These are phyloP conservation scores for Cossypha dichroa DNA, from an alignment of 2,797 vertebrate species.

Conservation along the genomic window DNA sequence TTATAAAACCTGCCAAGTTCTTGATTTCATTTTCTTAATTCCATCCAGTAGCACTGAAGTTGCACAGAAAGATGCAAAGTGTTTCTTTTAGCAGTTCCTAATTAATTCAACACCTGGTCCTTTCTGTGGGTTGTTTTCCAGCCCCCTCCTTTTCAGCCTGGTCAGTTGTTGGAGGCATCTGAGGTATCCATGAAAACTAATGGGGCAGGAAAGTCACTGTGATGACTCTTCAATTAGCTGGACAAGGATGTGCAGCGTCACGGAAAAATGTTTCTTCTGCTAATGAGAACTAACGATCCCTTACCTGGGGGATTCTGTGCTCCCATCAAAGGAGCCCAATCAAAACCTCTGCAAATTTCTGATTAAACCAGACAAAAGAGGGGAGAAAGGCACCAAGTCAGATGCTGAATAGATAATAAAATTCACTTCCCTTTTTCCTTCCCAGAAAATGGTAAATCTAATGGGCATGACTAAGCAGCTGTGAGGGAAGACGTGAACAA, in stretches of 20 bases:
- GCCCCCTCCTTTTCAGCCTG: neutral
- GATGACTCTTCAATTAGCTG: constrained; percentile 39
- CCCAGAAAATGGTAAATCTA: constrained; percentile 30
- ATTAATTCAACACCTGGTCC: neutral
- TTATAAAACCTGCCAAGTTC: constrained; percentile 1
- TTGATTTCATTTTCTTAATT: constrained; percentile 31
- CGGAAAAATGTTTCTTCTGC: constrained; percentile 6
- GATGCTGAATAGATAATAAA: constrained; percentile 35
- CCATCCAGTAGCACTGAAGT: neutral
- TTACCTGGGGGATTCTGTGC: constrained; percentile 22
- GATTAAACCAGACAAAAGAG: constrained; percentile 25
- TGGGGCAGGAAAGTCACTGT: neutral
- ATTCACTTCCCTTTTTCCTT: neutral
- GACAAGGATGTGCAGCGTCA: neutral
- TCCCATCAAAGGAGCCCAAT: constrained; percentile 44
- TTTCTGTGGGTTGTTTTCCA: neutral
- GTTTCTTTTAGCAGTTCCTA: neutral
- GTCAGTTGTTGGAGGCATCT: neutral
- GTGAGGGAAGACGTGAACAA: constrained; percentile 21
- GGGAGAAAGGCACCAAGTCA: neutral
- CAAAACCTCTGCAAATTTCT: constrained; percentile 37
- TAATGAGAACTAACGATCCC: constrained; percentile 50
- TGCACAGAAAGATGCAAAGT: neutral
- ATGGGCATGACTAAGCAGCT: constrained; percentile 53
- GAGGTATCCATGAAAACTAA: neutral